Base-by-base conservation (phyloP, 2,888 invertebrate species). In the Erynnis tages region DNA sequence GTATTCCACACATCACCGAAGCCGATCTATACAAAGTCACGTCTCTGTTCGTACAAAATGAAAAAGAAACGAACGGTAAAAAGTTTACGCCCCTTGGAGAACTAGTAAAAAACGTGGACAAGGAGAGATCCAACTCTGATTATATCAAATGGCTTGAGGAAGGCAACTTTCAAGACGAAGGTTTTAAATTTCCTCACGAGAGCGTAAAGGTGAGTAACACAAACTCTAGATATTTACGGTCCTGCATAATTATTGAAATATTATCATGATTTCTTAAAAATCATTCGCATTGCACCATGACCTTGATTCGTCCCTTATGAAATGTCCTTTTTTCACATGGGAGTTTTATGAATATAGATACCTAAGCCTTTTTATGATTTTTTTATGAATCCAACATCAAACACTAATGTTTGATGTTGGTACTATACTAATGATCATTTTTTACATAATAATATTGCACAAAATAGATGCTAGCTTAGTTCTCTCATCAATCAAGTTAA, bases 1-100 rank as follows among this genome's bases (percentile, higher is more conserved):
- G 90, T 69, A 90, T 90, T 55, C 90, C 90, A 55, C 86, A 88
- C 65, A 87, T 90, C 58, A 90, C 90, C 4, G 90, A 90, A 66
- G 88, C 90, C 1, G 83, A 84, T 59, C 75, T 90, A 47, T 90
- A 90, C 63, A 83, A 83, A 67, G 75, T 80, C 27, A 82, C 90
- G 45, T 90, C 90, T 55, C 70, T 90, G n/a, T 89, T 90, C 63
- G 81, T 89, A 23, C 84, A 75, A 53, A 89, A 88, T 71, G 87
- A 83, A 29, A 85, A 85, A 59, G 81, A 78, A 73, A 82, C 73
- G 5, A 84, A 86, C 56, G 87, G 87, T 29, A 89, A 86, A 78
- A 84, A 78, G 78, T 88, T 86, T 58, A 84, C 87, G 21, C 89
- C 90, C 0, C 76, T 89, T 8, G 90, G 90, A 0, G 79, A 84